phyloP scores from a whole-genome alignment of 2,113 vertebrate species.

The Amblyopsis rosae region DNA sequence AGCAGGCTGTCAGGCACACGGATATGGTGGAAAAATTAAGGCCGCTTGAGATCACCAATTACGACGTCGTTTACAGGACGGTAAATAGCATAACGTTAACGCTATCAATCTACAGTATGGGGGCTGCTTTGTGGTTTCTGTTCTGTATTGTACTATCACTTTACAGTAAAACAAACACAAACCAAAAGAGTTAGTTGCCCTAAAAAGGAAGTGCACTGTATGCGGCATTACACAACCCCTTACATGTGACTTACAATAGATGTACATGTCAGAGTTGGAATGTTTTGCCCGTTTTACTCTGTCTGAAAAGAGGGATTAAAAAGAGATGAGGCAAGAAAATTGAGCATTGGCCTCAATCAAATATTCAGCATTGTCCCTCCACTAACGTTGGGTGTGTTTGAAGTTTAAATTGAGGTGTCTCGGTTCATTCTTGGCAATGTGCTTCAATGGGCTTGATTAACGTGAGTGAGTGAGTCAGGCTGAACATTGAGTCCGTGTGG shows the following conservation, averaged over 20 bases:
- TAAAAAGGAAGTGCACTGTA: too few species aligned
- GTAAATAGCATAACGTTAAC: background rate
- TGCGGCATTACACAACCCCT: background rate
- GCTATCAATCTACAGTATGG: too few species aligned
- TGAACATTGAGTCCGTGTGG: constrained; percentile 50
- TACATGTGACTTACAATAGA: background rate
- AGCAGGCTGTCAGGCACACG: constrained; percentile 14
- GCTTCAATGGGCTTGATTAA: constrained; percentile 52
- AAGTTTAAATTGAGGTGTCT: constrained; percentile 73
- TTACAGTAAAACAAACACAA: too few species aligned
- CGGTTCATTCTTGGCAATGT: constrained; percentile 47
- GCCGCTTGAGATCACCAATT: background rate
- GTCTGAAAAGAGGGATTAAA: constrained; percentile 9
- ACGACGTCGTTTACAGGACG: background rate
- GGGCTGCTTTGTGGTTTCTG: too few species aligned
- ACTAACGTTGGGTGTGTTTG: constrained; percentile 43
- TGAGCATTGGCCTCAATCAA: constrained; percentile 38
- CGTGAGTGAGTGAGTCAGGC: constrained; percentile 35
- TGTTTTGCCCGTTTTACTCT: background rate
- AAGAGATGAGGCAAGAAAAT: constrained; percentile 1
- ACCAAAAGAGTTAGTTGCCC: too few species aligned
- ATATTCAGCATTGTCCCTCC: constrained; percentile 49
- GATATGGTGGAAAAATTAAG: background rate
- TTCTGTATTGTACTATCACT: too few species aligned
- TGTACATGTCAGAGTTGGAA: background rate